A percentile compares a stretch with the other conserved stretches of the same genome.
These are phyloP conservation scores for Brachypalpus laphriformis DNA, from an alignment of 2,888 invertebrate genomes.

Conservation along the genomic window DNA sequence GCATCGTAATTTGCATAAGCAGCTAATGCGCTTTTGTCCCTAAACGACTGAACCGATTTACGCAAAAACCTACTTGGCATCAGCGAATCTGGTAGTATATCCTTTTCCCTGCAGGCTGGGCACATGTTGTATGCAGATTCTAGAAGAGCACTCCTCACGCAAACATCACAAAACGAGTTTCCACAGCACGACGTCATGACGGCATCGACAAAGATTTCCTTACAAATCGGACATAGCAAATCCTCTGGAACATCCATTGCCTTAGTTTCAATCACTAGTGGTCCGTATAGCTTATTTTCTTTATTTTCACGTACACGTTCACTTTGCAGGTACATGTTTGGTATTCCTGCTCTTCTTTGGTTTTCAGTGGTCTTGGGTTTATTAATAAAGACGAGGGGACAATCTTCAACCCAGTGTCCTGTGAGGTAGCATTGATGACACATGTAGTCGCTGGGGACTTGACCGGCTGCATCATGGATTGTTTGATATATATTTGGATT, in stretches of 20 bases:
- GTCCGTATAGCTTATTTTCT: neutral
- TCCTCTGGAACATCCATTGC: neutral
- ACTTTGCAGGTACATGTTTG: neutral
- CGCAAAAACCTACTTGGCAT: slow-evolving; percentile 37
- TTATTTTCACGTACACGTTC: neutral
- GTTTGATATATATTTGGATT: slow-evolving; percentile 6
- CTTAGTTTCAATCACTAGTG: neutral
- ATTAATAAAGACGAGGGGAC: neutral
- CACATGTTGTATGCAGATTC: slow-evolving; percentile 16
- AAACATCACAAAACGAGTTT: slow-evolving; percentile 8
- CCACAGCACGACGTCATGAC: slow-evolving; percentile 34
- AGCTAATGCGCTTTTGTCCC: neutral
- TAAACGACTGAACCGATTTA: neutral
- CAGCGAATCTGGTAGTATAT: neutral
- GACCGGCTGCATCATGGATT: neutral
- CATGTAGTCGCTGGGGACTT: neutral
- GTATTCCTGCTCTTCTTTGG: slow-evolving; percentile 22
- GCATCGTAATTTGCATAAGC: no score
- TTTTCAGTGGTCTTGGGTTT: neutral
- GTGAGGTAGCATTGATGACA: slow-evolving; percentile 7
- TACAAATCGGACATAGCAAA: slow-evolving; percentile 28
- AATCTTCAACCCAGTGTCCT: slow-evolving; percentile 34
- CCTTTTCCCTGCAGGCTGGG: slow-evolving; percentile 7
- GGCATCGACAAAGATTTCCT: slow-evolving; percentile 16
- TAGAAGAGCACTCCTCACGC: neutral